A percentile compares a stretch with the other conserved stretches of the same genome.
phyloP scores from a whole-genome alignment of 2,888 invertebrate genomes.

The Clivina fossor region DNA sequence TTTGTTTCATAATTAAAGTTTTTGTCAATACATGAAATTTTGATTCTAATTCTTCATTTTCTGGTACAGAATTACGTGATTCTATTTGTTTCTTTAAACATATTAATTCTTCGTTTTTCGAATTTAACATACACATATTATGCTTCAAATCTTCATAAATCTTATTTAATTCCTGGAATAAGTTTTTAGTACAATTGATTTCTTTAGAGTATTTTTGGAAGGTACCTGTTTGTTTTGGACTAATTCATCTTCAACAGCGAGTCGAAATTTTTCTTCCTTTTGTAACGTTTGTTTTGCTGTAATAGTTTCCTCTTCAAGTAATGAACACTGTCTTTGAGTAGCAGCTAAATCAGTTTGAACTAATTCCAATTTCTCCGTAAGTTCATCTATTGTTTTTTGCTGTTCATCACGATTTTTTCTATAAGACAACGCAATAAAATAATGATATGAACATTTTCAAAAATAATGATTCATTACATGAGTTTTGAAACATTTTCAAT shows the following conservation, averaged over 20 bases:
- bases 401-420: slow-evolving; percentile 53
- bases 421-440: slow-evolving; percentile 36
- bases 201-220: too few species aligned
- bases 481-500: slow-evolving; percentile 32
- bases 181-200: too few species aligned
- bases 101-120: slow-evolving; percentile 50
- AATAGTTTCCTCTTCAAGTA: slow-evolving; percentile 52
- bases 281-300: slow-evolving; percentile 49
- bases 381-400: slow-evolving; percentile 51
- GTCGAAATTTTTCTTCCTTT: slow-evolving; percentile 52
- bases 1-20: slow-evolving; percentile 83
- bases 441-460: slow-evolving; percentile 6
- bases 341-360: slow-evolving; percentile 53
- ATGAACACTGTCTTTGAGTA: slow-evolving; percentile 50
- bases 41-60: slow-evolving; percentile 56
- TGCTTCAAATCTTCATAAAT: slow-evolving; percentile 56
- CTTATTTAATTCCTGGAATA: slow-evolving; percentile 49
- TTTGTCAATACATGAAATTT: slow-evolving; percentile 70
- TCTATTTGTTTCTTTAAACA: slow-evolving; percentile 51
- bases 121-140: slow-evolving; percentile 49
- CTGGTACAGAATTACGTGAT: slow-evolving; percentile 50
- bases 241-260: slow-evolving; percentile 54
- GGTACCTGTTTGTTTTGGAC: slow-evolving; percentile 45
- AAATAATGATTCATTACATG: slow-evolving; percentile 33
- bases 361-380: slow-evolving; percentile 55